Base-by-base conservation (phyloP, 2,888 invertebrate genomes). In the Eupithecia inturbata region DNA sequence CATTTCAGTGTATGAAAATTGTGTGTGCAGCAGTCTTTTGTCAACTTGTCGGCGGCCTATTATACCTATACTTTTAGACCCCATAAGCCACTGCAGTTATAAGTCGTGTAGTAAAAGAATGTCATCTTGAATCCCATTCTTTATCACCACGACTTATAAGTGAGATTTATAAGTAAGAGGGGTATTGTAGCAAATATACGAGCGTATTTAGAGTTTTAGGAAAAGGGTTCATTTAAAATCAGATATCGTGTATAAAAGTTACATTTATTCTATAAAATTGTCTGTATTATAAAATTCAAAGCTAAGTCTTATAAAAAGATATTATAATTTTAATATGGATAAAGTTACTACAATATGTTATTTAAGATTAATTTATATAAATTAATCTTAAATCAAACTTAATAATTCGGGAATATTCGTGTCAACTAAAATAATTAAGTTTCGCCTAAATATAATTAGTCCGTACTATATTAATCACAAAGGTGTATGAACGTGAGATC, bases 261-360 rank as follows among this genome's bases (percentile, higher is more conserved):
- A 67, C 49, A 67, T 73, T 73, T 67, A 70, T 70, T 73, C 49
- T 26, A 70, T 67, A 22, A 12, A 36, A 36, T 26, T 57, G 14
- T 12, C 53, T 53, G 28, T 45, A 31, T 67, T 73, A 69, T 49
- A 73, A 73, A 73, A 73, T 67, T 67, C 33, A 60, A 66, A 66
- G 53, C 68, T 28, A 62, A 19, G 3, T 57, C 9, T 19, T 16
- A 2, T 62, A 31, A 19, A 31, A 53, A 22, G 53, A 57, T 57
- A 26, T 26, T 22, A 26, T 14, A 2, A 53, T 22, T 19, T n/a
- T 53, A 53, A n/a, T 53, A 57, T 57, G 14, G 1, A 26, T 26
- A 53, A 57, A 57, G n/a, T 5, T 14, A 57, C 57, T 57, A 26
- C 26, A 10, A 22, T 53, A 6, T n/a, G 22, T 26, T 26, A 0